Conservation (phyloP, 2,888 invertebrate species). For the Thyatira batis region DNA sequence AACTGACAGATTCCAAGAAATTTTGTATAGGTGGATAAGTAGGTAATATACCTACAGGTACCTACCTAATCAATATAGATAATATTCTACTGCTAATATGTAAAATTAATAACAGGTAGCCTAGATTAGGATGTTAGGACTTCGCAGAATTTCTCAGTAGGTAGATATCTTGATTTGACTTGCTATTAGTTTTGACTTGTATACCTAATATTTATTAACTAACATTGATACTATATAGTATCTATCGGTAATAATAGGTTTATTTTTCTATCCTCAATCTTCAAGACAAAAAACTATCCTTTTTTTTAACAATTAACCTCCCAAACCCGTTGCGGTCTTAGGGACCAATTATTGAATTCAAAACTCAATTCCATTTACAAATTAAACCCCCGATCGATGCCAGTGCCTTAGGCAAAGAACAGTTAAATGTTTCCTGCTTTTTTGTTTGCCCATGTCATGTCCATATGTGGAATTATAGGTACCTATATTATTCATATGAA, state of each 20-base stretch:
- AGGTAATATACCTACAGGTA: no score
- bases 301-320: not conserved
- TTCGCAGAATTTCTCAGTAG: not conserved
- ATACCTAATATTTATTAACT: no score
- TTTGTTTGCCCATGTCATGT: not conserved
- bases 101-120: not conserved
- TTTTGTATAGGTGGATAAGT: not conserved
- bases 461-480: not conserved
- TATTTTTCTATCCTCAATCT: no score
- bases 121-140: not conserved
- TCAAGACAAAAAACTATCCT: no score
- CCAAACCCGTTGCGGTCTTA: not conserved
- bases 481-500: slow-evolving; percentile 7
- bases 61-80: no score
- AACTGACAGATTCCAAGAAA: not conserved
- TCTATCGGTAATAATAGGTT: no score
- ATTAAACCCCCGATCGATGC: not conserved
- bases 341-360: not conserved
- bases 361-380: not conserved
- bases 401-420: not conserved
- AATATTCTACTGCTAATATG: not conserved
- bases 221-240: no score
- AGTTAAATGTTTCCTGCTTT: not conserved
- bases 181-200: no score
- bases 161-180: not conserved